Conservation (phyloP, 1,140 invertebrate species). For the Drosophila pseudoobscura region DNA sequence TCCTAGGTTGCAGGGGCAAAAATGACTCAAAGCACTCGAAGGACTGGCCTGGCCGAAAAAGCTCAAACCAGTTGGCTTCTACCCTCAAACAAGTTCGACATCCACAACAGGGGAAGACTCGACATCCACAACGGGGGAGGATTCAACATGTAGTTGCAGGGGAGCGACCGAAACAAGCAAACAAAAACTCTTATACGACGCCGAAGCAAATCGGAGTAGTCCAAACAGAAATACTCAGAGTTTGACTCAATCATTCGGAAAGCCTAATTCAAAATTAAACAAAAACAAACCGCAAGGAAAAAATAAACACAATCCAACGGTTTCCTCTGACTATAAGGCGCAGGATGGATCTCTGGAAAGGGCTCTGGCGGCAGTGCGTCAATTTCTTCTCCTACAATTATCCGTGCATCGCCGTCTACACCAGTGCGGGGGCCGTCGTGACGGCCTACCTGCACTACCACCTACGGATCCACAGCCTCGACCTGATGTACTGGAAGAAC, state of each 20-base stretch:
- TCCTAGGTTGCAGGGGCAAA: conserved; percentile 27
- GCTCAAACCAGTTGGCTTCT: neutral
- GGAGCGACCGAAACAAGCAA: neutral
- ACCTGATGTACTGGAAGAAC: conserved; percentile 72
- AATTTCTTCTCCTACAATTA: conserved; percentile 64
- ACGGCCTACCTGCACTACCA: conserved; percentile 75
- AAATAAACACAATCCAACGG: neutral
- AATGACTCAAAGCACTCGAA: neutral
- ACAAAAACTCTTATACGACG: conserved; percentile 25
- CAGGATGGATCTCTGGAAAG: conserved; percentile 55
- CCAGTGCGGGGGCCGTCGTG: conserved; percentile 43
- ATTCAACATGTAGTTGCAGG: neutral
- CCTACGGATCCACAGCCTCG: conserved; percentile 56
- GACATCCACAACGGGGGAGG: conserved; percentile 18
- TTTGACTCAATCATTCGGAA: conserved; percentile 8
- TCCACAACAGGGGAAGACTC: conserved; percentile 20
- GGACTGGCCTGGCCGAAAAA: neutral
- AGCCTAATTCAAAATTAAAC: conserved; percentile 12
- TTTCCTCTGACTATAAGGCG: neutral
- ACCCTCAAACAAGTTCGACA: conserved; percentile 11
- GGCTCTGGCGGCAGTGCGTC: conserved; percentile 40
- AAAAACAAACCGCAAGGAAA: neutral
- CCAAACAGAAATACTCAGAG: conserved; percentile 11
- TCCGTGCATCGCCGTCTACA: conserved; percentile 55
- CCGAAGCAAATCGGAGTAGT: conserved; percentile 10